phyloP scores from a whole-genome alignment of 92 coral and sea anemone species.

The Porites rus region DNA sequence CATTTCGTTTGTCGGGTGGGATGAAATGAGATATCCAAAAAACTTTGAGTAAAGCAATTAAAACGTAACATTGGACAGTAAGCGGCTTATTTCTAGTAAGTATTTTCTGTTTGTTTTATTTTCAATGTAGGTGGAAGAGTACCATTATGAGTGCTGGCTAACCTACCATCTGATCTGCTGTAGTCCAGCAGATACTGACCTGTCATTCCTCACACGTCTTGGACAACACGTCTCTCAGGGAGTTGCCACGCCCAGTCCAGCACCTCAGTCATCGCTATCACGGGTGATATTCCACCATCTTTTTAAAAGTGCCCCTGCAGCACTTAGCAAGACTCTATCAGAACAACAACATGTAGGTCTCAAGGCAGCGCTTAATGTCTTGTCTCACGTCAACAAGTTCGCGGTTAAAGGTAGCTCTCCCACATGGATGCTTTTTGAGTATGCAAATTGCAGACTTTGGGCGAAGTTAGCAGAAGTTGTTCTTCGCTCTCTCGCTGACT shows the following conservation, averaged over 20 bases:
- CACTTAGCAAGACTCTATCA: slow-evolving; percentile 29
- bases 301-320: slow-evolving; percentile 60
- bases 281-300: slow-evolving; percentile 74
- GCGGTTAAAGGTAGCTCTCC: slow-evolving; percentile 16
- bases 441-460: slow-evolving; percentile 81
- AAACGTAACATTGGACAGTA: too few relatives aligned
- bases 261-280: slow-evolving; percentile 59
- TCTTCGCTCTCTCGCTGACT: slow-evolving; percentile 62
- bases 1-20: too few relatives aligned
- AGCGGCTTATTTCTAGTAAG: background rate
- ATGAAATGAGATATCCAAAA: too few relatives aligned
- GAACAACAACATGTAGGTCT: slow-evolving; percentile 40
- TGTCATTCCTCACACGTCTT: slow-evolving; percentile 41
- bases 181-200: slow-evolving; percentile 48
- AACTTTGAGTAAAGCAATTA: too few relatives aligned
- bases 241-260: slow-evolving; percentile 29
- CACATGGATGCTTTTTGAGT: slow-evolving; percentile 71
- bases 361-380: slow-evolving; percentile 37
- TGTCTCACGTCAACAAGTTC: slow-evolving; percentile 36
- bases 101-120: background rate
- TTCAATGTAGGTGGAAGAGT: slow-evolving; percentile 68
- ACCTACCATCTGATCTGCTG: slow-evolving; percentile 62
- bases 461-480: slow-evolving; percentile 77
- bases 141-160: slow-evolving; percentile 73
- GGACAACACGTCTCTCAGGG: slow-evolving; percentile 30